Evolutionary conservation across 2,888 invertebrate genomes (phyloP).

Genomic region (Amiota minor): DNA sequence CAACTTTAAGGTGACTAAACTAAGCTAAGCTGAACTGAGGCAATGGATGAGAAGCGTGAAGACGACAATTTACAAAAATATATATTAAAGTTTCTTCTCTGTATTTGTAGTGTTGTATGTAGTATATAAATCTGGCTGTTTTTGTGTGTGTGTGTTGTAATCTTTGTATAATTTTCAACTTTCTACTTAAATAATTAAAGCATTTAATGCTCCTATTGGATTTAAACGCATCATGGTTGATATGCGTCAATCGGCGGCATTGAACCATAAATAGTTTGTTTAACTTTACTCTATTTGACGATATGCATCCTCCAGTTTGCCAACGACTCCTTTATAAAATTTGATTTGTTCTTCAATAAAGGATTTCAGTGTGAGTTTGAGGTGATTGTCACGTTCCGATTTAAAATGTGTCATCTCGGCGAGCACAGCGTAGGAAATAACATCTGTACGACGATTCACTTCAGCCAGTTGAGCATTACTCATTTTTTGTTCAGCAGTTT

Average conservation of each 20-base stretch:
- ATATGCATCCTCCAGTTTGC: conserved; percentile 79
- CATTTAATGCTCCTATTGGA: conserved; percentile 54
- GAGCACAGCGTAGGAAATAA: conserved; percentile 92
- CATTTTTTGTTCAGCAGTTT: conserved; percentile 87
- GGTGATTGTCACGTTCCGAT: conserved; percentile 86
- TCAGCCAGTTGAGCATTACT: conserved; percentile 85
- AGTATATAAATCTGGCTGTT: not conserved
- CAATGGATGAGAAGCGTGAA: conserved; percentile 1
- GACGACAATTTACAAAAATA: conserved; percentile 28
- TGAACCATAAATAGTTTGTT: too few species aligned
- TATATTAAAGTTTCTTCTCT: not conserved
- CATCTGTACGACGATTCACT: conserved; percentile 88
- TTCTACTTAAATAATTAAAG: conserved; percentile 58
- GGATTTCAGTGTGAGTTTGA: conserved; percentile 87
- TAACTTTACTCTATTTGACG: conserved; percentile 71
- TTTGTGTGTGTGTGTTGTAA: not conserved
- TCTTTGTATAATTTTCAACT: conserved; percentile 42
- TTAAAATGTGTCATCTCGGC: conserved; percentile 97
- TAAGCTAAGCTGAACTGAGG: not conserved
- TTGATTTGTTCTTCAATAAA: conserved; percentile 91
- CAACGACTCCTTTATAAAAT: conserved; percentile 91
- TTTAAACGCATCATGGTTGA: conserved; percentile 45
- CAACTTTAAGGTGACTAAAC: too few species aligned
- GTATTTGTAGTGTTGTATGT: not conserved
- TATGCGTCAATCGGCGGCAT: conserved; percentile 31